Evolutionary conservation across 2,797 vertebrate species (phyloP).

Genomic region (Mustela erminea): DNA sequence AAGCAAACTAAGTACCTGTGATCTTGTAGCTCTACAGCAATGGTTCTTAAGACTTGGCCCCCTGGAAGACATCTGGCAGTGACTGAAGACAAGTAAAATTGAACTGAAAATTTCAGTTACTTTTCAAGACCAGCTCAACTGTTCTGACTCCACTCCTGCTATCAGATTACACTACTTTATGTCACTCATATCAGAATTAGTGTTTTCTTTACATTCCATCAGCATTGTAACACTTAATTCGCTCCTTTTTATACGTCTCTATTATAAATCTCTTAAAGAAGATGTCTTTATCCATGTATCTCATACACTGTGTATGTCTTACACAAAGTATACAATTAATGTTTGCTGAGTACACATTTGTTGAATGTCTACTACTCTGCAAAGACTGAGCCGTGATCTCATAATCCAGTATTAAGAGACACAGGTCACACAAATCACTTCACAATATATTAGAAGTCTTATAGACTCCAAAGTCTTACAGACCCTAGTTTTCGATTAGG

Average conservation of each 20-base stretch:
- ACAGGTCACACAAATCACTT: not conserved
- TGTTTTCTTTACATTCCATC: not conserved
- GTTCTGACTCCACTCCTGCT: not conserved
- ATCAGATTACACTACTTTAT: not conserved
- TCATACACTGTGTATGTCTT: not conserved
- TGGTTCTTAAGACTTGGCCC: not conserved
- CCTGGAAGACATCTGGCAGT: not conserved
- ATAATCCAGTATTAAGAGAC: not conserved
- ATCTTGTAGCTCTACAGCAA: not conserved
- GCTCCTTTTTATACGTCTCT: not conserved
- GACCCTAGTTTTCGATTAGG: not conserved
- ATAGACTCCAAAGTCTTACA: not conserved
- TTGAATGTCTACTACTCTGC: not conserved
- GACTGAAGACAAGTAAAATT: not conserved
- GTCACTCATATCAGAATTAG: not conserved
- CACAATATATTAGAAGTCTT: not conserved
- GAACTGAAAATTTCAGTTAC: not conserved
- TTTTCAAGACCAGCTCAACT: not conserved
- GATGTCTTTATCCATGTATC: not conserved
- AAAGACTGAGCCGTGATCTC: conserved; percentile 1
- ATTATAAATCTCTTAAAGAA: not conserved
- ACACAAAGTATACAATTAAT: not conserved
- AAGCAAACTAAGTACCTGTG: not conserved
- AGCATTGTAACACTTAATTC: not conserved
- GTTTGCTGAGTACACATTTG: not conserved